Base-by-base conservation (phyloP, 2,888 invertebrate species). In the Marasmarcha lunaedactyla region DNA sequence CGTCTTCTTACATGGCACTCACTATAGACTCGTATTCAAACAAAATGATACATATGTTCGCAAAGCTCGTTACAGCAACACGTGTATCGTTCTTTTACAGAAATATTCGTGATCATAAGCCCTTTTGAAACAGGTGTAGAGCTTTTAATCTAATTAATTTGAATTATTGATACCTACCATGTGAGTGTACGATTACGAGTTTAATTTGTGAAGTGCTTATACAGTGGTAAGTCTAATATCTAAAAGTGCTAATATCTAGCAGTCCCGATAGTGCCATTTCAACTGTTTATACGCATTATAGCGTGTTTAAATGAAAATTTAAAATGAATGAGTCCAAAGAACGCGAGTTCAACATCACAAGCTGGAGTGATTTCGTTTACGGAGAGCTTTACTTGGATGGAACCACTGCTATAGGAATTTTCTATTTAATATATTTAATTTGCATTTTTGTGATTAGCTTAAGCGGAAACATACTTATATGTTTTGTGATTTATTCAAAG, bases 401-500 rank as follows among this genome's bases (percentile, higher is more conserved):
- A 6, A 6, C 9, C 9, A 25, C 9, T 25, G 6, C 25, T 25
- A 25, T 9, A 25, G n/a, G n/a, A n/a, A n/a, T n/a, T n/a, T 25
- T 25, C 6, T 25, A 6, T 9, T 25, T 6, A 6, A 25, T 25
- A 6, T 25, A 25, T 0, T 50, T 65, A 45, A 12, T 52, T 1
- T 6, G 51, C 1, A 55, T 70, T 15, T 69, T 71, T 46, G 42
- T 64, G 1, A 46, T 57, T 15, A 62, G 69, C 15, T 42, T 71
- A 1, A 46, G 68, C 1, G 77, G 73, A 0, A 77, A 81, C 43
- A 41, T 79, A 36, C 50, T 85, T 48, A 69, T 81, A 42, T 72
- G 77, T 55, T 46, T 79, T 54, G 58, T 85, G 49, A 58, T 78
- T 40, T 73, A 70, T 49, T 60, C 52, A 33, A 73, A 78, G 43